phyloP scores from a whole-genome alignment of 2,888 invertebrate species.

The Campopleginae sp. region DNA sequence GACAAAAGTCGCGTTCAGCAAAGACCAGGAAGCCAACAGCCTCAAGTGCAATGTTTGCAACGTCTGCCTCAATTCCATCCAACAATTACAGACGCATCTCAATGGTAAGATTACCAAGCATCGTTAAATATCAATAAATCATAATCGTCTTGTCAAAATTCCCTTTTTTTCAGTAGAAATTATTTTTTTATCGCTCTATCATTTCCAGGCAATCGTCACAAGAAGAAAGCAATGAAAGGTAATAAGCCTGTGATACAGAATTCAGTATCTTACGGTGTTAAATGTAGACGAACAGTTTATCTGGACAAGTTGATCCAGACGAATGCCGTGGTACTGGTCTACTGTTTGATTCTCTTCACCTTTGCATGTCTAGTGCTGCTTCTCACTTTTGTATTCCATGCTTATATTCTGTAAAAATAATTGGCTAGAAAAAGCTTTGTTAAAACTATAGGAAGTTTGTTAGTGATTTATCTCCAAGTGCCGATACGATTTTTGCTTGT shows the following conservation, averaged over 20 bases:
- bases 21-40: constrained; percentile 81
- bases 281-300: constrained; percentile 78
- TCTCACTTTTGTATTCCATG: constrained; percentile 80
- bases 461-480: background rate
- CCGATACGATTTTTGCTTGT: background rate
- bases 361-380: constrained; percentile 80
- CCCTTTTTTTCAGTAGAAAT: background rate
- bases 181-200: constrained; percentile 24
- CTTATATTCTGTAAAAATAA: constrained; percentile 68
- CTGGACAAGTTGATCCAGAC: constrained; percentile 79
- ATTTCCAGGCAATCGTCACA: constrained; percentile 81
- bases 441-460: background rate
- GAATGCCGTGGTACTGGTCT: constrained; percentile 79
- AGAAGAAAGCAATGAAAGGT: constrained; percentile 83
- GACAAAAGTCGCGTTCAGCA: constrained; percentile 81
- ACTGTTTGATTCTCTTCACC: constrained; percentile 78
- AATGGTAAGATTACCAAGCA: constrained; percentile 76
- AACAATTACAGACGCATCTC: constrained; percentile 84
- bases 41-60: constrained; percentile 84
- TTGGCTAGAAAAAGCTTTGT: background rate
- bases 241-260: constrained; percentile 78
- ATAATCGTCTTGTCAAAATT: background rate
- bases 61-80: constrained; percentile 84
- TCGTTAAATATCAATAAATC: background rate
- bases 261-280: constrained; percentile 78